Conservation (phyloP, 2,888 invertebrate species). For the Argyresthia goedartella region DNA sequence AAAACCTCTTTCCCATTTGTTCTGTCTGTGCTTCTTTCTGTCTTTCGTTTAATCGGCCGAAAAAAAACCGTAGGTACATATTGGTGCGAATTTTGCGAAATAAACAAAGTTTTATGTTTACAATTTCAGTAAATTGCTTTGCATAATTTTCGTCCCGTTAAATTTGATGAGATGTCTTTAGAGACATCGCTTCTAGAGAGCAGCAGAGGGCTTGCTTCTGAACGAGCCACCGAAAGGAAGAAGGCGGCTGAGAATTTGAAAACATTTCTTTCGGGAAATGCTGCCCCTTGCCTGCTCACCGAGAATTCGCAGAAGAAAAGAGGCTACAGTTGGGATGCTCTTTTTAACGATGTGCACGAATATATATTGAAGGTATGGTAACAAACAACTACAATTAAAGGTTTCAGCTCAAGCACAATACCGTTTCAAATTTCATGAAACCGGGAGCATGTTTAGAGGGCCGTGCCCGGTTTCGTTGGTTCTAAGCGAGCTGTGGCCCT, state of each 20-base stretch:
- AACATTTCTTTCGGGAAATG: constrained; percentile 47
- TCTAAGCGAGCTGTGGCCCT: no score
- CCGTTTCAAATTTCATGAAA: no score
- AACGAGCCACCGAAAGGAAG: constrained; percentile 52
- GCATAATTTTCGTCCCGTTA: not conserved
- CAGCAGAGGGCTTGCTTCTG: constrained; percentile 41
- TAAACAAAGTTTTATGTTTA: no score
- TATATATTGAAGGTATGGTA: constrained; percentile 47
- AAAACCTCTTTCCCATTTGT: no score
- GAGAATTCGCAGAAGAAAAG: constrained; percentile 39
- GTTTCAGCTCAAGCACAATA: not conserved
- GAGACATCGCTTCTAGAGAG: constrained; percentile 43
- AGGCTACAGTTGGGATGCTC: constrained; percentile 51
- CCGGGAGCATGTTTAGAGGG: no score
- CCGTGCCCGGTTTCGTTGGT: no score
- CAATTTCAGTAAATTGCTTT: not conserved
- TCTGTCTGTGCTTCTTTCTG: no score
- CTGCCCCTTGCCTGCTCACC: constrained; percentile 41
- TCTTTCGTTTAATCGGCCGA: no score
- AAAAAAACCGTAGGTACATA: no score
- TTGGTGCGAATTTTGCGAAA: no score
- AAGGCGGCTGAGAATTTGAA: constrained; percentile 53
- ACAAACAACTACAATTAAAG: not conserved
- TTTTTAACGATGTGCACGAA: constrained; percentile 52
- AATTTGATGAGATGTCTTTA: constrained; percentile 30